Base-by-base conservation (phyloP, 2,888 invertebrate genomes). In the Gymnoscelis rufifasciata region DNA sequence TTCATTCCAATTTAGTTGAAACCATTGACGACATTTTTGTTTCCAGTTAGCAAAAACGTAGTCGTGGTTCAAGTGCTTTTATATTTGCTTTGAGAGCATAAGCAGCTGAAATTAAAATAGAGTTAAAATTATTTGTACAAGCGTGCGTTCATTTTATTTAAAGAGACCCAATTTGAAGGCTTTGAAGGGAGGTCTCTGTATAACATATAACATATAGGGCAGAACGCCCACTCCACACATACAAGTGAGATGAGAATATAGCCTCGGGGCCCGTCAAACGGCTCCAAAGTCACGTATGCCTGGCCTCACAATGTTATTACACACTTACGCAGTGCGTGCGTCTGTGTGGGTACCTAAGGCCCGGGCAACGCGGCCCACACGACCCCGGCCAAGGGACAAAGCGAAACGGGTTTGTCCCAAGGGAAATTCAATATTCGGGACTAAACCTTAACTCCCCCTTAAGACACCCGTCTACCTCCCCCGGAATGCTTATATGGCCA, bases 391-490 rank as follows among this genome's bases (percentile, higher is more conserved):
- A 86, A 88, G 87, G 88, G 87, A 87, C 87, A 88, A 87, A 86
- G 87, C 77, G 87, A 88, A 88, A 88, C 88, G 88, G 88, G 89
- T 88, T 89, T 87, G 88, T 88, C 89, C 88, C 88, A 81, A 82
- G 89, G 89, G 89, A 89, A 89, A 89, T 89, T 89, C 89, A 89
- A 89, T 89, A 89, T 89, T 89, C 89, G 89, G 88, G 88, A 86
- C 88, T 88, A 88, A 88, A 88, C 87, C 88, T 83, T 88, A 87
- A 83, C 88, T 82, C 88, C 88, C 71, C 88, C 83, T 81, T 83
- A 83, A 86, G 80, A 77, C 87, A 72, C 83, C 84, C 81, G 83
- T 83, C 84, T 83, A 72, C 84, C 82, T 67, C 83, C 84, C 86
- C 78, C 78, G 78, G 83, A 86, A 88, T 88, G 89, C 89, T 87